phyloP scores from a whole-genome alignment of 53 echinoderm and acorn worm genomes.

The Holothuria leucospilota region DNA sequence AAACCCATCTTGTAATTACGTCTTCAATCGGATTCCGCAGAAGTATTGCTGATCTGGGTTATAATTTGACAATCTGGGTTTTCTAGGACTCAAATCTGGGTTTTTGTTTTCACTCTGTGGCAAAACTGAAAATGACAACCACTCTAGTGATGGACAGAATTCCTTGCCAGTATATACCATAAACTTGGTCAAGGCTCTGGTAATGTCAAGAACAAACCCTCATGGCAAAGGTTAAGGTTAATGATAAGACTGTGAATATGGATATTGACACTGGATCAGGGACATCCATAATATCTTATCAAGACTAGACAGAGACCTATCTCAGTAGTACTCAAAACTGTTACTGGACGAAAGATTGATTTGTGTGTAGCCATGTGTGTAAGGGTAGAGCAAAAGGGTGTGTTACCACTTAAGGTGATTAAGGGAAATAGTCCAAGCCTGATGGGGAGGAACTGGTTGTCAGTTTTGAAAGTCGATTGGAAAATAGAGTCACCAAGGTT shows the following conservation, averaged over 20 bases:
- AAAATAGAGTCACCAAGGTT: slow-evolving; percentile 23
- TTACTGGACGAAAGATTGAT: slow-evolving; percentile 42
- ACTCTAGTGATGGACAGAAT: not conserved
- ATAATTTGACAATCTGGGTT: too few relatives aligned
- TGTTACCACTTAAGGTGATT: not conserved
- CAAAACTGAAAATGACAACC: not conserved
- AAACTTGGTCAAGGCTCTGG: not conserved
- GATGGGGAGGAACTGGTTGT: slow-evolving; percentile 68
- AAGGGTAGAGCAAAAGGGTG: slow-evolving; percentile 4
- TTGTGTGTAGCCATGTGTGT: slow-evolving; percentile 18
- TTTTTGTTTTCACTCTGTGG: too few relatives aligned
- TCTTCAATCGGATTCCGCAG: too few relatives aligned
- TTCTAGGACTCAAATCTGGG: not conserved
- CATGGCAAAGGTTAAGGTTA: not conserved
- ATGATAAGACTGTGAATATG: not conserved
- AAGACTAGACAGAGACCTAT: too few relatives aligned
- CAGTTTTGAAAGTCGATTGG: slow-evolving; percentile 42
- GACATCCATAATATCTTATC: slow-evolving; percentile 1
- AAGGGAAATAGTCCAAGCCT: slow-evolving; percentile 55
- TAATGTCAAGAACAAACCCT: not conserved
- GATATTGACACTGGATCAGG: slow-evolving; percentile 17
- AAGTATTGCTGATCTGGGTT: too few relatives aligned
- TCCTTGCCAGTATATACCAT: not conserved
- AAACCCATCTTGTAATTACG: too few relatives aligned
- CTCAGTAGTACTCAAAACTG: slow-evolving; percentile 29